A percentile compares a stretch with the other conserved stretches of the same genome.
These are phyloP conservation scores for Microctonus aethiopoides DNA, from an alignment of 2,888 invertebrate species.

Conservation along the genomic window DNA sequence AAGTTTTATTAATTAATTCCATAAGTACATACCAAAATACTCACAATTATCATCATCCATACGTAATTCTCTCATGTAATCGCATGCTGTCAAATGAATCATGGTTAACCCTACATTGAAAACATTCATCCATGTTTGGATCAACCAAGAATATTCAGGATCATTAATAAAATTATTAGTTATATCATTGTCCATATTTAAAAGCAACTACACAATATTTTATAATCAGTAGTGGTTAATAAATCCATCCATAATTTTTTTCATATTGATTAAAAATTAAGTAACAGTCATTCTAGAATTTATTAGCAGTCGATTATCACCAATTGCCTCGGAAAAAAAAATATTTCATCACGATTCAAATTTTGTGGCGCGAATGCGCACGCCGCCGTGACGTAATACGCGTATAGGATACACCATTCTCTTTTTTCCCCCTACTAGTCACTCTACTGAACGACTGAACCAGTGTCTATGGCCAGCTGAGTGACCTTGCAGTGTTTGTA, in stretches of 20 bases:
- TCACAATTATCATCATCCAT: conserved; percentile 50
- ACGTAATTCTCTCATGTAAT: conserved; percentile 48
- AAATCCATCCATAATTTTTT: background rate
- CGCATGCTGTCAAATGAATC: conserved; percentile 54
- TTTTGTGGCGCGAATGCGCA: conserved; percentile 33
- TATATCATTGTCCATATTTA: background rate
- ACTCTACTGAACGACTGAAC: background rate
- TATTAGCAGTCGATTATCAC: background rate
- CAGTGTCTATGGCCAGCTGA: conserved; percentile 62
- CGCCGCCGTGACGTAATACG: conserved; percentile 25
- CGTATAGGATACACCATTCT: background rate
- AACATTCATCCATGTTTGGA: conserved; percentile 54
- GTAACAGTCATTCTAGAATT: background rate
- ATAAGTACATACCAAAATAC: conserved; percentile 26
- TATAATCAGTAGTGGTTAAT: background rate
- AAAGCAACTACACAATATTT: background rate
- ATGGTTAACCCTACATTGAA: conserved; percentile 57
- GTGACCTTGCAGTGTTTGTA: conserved; percentile 84
- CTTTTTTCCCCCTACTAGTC: background rate
- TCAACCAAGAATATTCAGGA: conserved; percentile 57
- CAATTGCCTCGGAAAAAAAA: background rate
- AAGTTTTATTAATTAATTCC: conserved; percentile 16
- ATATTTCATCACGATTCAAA: background rate
- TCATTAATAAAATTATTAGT: conserved; percentile 38
- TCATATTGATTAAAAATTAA: background rate